Percentiles rank a stretch among this genome's conserved stretches.
Conservation (phyloP, 53 echinoderm and acorn worm genomes). For the Glandiceps talaboti region DNA sequence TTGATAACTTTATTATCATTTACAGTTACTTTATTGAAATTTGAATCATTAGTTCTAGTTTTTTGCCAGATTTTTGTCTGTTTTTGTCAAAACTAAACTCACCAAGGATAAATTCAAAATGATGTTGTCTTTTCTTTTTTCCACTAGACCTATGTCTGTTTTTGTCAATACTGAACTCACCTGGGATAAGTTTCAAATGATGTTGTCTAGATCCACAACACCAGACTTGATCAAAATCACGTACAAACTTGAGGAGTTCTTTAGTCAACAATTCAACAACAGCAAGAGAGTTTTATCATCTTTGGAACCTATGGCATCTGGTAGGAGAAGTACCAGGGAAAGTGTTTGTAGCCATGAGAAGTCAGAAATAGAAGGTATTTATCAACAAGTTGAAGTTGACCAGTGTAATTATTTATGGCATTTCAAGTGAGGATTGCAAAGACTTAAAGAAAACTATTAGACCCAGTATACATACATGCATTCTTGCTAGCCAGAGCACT, state of each 20-base stretch:
- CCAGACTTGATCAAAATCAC: constrained; percentile 83
- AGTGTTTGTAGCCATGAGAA: not conserved
- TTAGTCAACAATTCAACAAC: constrained; percentile 83
- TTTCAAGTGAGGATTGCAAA: too few relatives aligned
- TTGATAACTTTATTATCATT: too few relatives aligned
- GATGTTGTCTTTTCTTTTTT: not conserved
- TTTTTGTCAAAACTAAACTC: too few relatives aligned
- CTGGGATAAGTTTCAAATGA: constrained; percentile 89
- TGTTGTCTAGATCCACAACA: constrained; percentile 88
- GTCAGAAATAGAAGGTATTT: not conserved
- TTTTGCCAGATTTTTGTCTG: too few relatives aligned
- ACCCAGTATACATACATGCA: too few relatives aligned
- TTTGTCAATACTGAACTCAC: constrained; percentile 51
- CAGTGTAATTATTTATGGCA: too few relatives aligned
- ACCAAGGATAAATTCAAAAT: too few relatives aligned
- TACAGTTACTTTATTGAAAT: too few relatives aligned
- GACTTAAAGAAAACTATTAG: too few relatives aligned
- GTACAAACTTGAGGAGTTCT: constrained; percentile 76
- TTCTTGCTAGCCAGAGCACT: too few relatives aligned
- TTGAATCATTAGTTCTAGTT: too few relatives aligned
- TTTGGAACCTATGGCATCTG: constrained; percentile 47
- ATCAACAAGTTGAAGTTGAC: too few relatives aligned
- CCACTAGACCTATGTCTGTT: constrained; percentile 35
- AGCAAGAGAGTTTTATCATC: constrained; percentile 77
- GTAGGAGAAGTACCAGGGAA: not conserved